Conservation (phyloP, 2,797 vertebrate species). For the Parambassis ranga region DNA sequence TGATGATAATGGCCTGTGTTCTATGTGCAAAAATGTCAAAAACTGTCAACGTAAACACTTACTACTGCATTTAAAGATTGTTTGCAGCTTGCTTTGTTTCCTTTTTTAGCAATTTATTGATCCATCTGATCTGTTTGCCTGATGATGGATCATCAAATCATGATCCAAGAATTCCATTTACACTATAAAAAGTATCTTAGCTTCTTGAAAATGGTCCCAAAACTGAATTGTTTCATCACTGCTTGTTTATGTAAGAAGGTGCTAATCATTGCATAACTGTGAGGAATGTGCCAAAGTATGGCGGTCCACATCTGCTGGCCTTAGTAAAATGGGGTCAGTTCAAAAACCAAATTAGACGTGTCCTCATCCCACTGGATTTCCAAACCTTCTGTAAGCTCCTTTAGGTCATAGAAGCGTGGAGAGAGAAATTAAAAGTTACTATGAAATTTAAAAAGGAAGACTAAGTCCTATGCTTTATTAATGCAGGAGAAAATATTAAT, state of each 20-base stretch:
- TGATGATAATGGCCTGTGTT: too few relatives aligned
- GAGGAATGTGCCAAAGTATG: constrained; percentile 13
- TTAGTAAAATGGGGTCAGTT: background rate
- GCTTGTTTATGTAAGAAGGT: constrained; percentile 12
- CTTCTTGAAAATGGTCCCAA: too few relatives aligned
- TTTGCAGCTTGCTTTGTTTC: too few relatives aligned
- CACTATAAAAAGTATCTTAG: too few relatives aligned
- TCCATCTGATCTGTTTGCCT: too few relatives aligned
- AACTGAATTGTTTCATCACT: too few relatives aligned
- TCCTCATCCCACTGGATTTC: background rate
- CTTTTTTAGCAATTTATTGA: too few relatives aligned
- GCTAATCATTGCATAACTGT: constrained; percentile 18
- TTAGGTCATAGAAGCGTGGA: background rate
- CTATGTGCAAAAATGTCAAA: too few relatives aligned
- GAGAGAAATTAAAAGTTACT: background rate
- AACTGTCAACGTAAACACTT: too few relatives aligned
- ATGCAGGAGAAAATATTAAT: constrained; percentile 14
- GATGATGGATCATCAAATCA: too few relatives aligned
- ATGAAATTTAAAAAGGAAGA: background rate
- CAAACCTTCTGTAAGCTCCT: background rate
- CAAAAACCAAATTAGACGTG: background rate
- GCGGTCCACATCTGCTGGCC: background rate
- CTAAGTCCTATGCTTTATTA: constrained; percentile 9
- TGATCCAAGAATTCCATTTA: too few relatives aligned
- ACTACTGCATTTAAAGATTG: too few relatives aligned